Evolutionary conservation across 2,888 invertebrate genomes (phyloP), one percentile per base, ranked within the genome.

Genomic region (Drosophila buzzatii): DNA sequence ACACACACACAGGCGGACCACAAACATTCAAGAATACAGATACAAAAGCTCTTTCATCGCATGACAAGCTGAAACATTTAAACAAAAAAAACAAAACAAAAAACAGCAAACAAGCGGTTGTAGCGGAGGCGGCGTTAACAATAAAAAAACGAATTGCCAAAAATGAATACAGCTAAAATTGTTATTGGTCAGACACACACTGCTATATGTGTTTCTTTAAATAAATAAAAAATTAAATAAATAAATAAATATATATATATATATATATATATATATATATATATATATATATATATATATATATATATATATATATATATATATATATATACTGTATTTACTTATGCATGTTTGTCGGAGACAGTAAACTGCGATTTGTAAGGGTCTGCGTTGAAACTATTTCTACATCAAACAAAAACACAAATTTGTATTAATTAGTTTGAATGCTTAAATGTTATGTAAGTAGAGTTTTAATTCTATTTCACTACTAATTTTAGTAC

Each of bases 1-100:
- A 71, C 68, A 78, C 47, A 41, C 27, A 63, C 57, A 39, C 58
- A 68, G 42, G 9, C 31, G 2, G n/a, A 31, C 70, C 42, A 60
- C 42, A 57, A 31, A 33, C 23, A 39, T 31, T 14, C 33, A 39
- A 52, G 59, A 18, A 51, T 18, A 68, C 51, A 37, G 18, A 55
- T 37, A 55, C 69, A 76, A 75, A 90, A 83, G 81, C 76, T 90
- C 73, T 78, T 76, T 76, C 88, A 82, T 85, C 70, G 88, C 81
- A 81, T 82, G 88, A 85, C 90, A 82, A 82, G 79, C 75, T 72
- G 74, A 84, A 89, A 86, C 84, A 75, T 86, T 85, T 84, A 89
- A 83, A 70, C 52, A 76, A 81, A 83, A 74, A 70, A 56, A 62
- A 47, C 56, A 63, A 55, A 47, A 65, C 60, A 10, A 68, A 64